phyloP scores from a whole-genome alignment of 2,888 invertebrate species.

The Brachypalpus laphriformis region DNA sequence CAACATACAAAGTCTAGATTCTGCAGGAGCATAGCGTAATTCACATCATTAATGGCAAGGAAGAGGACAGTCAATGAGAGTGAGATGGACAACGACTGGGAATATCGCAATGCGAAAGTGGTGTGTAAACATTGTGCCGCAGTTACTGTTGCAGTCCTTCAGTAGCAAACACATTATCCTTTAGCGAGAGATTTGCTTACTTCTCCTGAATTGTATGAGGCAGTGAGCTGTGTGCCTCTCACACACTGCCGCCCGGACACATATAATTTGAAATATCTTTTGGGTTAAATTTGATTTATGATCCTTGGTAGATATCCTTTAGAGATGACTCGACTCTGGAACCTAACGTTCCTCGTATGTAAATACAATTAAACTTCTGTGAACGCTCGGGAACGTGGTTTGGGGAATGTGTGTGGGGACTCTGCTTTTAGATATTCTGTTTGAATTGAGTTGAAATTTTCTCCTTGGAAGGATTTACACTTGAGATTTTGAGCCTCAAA shows the following conservation, averaged over 20 bases:
- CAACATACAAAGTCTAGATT: neutral
- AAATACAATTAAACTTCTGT: conserved; percentile 69
- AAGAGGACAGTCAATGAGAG: conserved; percentile 12
- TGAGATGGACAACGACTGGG: too few species aligned
- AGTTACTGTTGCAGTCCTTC: conserved; percentile 44
- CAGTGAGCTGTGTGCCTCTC: neutral
- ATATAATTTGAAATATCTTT: conserved; percentile 70
- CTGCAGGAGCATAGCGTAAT: conserved; percentile 55
- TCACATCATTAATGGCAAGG: conserved; percentile 69
- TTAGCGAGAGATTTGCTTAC: conserved; percentile 42
- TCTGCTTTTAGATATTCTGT: conserved; percentile 50
- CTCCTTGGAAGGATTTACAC: conserved; percentile 59
- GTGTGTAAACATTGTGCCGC: conserved; percentile 49
- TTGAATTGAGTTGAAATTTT: conserved; percentile 63
- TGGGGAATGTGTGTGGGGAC: neutral
- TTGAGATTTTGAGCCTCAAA: conserved; percentile 45
- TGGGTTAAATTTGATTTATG: conserved; percentile 72
- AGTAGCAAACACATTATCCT: conserved; percentile 47
- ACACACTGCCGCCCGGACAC: conserved; percentile 13
- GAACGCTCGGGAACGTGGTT: neutral
- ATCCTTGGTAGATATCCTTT: conserved; percentile 53
- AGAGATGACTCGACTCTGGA: conserved; percentile 30
- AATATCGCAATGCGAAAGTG: conserved; percentile 44
- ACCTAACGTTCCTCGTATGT: conserved; percentile 57
- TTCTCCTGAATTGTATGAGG: conserved; percentile 3